Evolutionary conservation across 2,888 invertebrate genomes (phyloP), one percentile per base, ranked within the genome.

Genomic region (Arctia plantaginis): DNA sequence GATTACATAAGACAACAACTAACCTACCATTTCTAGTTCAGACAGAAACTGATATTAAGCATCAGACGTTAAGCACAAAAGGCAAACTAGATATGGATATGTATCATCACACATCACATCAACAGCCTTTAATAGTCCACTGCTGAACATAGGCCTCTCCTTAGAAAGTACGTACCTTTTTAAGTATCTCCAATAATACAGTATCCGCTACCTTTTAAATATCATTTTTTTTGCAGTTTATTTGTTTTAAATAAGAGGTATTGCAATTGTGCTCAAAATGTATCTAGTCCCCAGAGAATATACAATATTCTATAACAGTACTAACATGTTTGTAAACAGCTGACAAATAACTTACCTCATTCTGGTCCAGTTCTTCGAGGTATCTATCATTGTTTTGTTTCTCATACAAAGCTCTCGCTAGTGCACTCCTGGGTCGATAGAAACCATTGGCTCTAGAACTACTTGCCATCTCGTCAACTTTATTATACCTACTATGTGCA

Each of bases 331-430:
- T 69, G 44, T 15, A 69, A 69, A 69, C 27, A 41, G 13, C 23
- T 66, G 23, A 27, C 0, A 27, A 20, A 23, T 47, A 74, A 80
- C 96, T 96, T 92, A 97, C 97, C 97, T 97, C 96, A 74, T 94
- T 96, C 88, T 97, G 97, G 90, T 98, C 97, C 90, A 97, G 96
- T 69, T 96, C 95, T 84, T 96, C 96, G 35, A 98, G 94, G 82
- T 96, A 96, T 88, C 97, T 96, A 91, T 98, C 98, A 86, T 97
- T 97, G 81, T 96, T 93, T 86, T 97, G 97, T 90, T 97, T 97
- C 85, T 97, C 97, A 93, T 97, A 97, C 71, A 98, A 92, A 68
- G 97, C 96, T 86, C 97, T 95, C 71, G 98, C 97, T 79, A 98
- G 93, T 71, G 97, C 97, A 82, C 97, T 97, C 86, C 97, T 96